Evolutionary conservation across 1,140 invertebrate species (phyloP), one percentile per base, ranked within the genome.

Genomic region (Lasioglossum baleicum): DNA sequence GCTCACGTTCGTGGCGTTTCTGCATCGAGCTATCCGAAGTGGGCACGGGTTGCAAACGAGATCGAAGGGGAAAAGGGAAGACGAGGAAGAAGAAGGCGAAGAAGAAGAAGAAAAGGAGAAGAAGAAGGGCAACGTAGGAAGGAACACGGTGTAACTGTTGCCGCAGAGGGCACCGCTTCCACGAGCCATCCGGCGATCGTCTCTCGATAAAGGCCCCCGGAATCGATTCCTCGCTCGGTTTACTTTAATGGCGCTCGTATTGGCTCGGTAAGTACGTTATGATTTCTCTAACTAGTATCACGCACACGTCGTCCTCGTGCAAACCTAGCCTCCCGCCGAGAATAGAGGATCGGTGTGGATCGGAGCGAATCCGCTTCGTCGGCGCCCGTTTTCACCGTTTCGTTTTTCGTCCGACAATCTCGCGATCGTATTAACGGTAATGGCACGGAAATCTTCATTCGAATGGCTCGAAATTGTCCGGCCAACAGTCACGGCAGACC

Each of bases 201-300:
- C 17, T 7, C 2, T 67, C 78, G 84, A 75, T 66, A 67, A 83
- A 87, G 74, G 72, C 40, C 69, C 53, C 70, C 69, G 61, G 85
- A 87, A 87, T 87, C 85, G 86, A 87, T 87, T 87, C 87, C 63
- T 64, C 51, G 70, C 80, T 84, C 75, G 81, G 82, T 84, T 86
- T 87, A 85, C 85, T 83, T 79, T 88, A 89, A 89, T 89, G 80
- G 86, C 73, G 65, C 75, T 75, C 74, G 80, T 71, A 87, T 88
- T 80, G 77, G 77, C 66, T 81, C 68, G 67, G 69, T 74, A 81
- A 86, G 87, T 80, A 90, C 87, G 84, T 90, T 88, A 88, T 88
- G 88, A 91, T 90, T 90, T 90, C 90, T 88, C 85, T 89, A 90
- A 90, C 87, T 86, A 91, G 86, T 79, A 83, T 83, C 83, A 84